Evolutionary conservation across 2,797 vertebrate species (phyloP), one percentile per base, ranked within the genome.

Genomic region (Micropoecilia bifurca): DNA sequence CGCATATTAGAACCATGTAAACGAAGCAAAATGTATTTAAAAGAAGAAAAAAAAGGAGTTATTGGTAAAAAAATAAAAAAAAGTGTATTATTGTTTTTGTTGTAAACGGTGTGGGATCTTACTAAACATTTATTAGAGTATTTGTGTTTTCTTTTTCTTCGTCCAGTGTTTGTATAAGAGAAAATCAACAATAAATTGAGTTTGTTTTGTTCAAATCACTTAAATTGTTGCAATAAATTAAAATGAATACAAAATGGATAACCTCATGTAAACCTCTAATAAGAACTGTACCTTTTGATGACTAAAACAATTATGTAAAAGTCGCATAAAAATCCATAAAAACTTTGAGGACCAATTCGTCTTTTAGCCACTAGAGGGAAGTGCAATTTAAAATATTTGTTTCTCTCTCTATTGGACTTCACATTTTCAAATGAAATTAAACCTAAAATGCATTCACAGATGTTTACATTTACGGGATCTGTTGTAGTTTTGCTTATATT

Each of bases 321-420:
- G 36, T 20, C 33, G 28, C 14, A 63, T 9, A 39, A 39, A 66
- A 66, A 66, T 10, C 18, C 16, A 33, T 39, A 3, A 50, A 36
- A 22, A 2, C 33, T 9, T 66, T 13, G 12, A n/a, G 61, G 13
- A 39, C 0, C 43, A 22, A 45, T 80, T 18, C 4, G 57, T 20
- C 1, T 25, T 73, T 61, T 53, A 39, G 22, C 83, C 91, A 81
- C 80, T 79, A 86, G 91, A 86, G 84, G 75, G 85, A 36, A 63
- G 9, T 87, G 47, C 39, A 72, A 18, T 36, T 41, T 47, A 47
- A 55, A 33, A 33, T 14, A 71, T 8, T 13, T 12, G 8, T 13
- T 68, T 12, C 39, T 12, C 63, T 68, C 5, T 66, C 3, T 66
- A 1, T 7, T 30, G 59, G 30, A 66, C 36, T 25, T 41, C 20